These are phyloP conservation scores for Salvelinus fontinalis DNA, from an alignment of 2,113 vertebrate species.

Conservation along the genomic window DNA sequence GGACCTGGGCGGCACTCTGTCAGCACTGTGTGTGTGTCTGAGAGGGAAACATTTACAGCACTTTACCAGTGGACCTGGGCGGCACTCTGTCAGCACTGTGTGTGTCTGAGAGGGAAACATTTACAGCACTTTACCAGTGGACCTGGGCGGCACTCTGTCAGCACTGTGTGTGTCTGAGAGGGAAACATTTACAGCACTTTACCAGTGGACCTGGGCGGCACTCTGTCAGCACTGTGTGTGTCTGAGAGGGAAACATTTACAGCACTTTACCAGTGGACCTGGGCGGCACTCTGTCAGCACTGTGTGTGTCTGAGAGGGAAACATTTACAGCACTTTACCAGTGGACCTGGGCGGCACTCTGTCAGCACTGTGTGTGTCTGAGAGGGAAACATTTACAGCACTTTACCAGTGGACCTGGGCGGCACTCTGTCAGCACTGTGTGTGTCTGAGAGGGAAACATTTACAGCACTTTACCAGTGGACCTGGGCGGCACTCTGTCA, in stretches of 20 bases:
- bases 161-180: neutral
- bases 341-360: constrained; percentile 31
- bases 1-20: constrained; percentile 39
- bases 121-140: constrained; percentile 18
- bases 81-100: constrained; percentile 38
- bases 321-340: constrained; percentile 11
- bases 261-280: too few species aligned
- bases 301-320: neutral
- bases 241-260: too few species aligned
- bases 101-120: constrained; percentile 2
- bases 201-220: too few species aligned
- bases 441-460: constrained; percentile 2
- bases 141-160: constrained; percentile 41
- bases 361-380: constrained; percentile 33
- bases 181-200: too few species aligned
- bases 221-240: too few species aligned
- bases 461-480: constrained; percentile 18
- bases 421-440: constrained; percentile 38
- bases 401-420: constrained; percentile 29
- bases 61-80: constrained; percentile 29
- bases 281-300: too few species aligned
- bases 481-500: constrained; percentile 41
- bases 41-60: constrained; percentile 4
- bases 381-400: constrained; percentile 4
- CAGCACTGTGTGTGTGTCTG: constrained; percentile 23